Evolutionary conservation across 2,113 vertebrate species (phyloP).

Genomic region (Gavia stellata): DNA sequence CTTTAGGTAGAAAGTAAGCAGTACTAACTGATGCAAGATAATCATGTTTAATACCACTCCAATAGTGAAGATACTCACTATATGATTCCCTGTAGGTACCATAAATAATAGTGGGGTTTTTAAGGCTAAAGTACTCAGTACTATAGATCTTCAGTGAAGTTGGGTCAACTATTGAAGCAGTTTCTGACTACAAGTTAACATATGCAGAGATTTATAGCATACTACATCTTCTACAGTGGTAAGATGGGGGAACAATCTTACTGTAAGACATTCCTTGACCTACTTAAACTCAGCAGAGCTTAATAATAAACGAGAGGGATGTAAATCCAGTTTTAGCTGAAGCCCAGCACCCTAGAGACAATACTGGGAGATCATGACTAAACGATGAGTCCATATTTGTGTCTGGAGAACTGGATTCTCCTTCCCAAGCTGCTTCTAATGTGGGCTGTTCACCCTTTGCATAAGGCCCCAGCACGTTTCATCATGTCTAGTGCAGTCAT

Average conservation of each 20-base stretch:
- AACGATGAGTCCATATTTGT: neutral
- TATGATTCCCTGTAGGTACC: neutral
- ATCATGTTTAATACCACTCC: neutral
- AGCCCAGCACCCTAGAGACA: neutral
- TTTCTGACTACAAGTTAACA: slow-evolving; percentile 18
- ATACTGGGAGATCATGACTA: neutral
- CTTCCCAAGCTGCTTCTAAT: neutral
- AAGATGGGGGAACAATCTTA: neutral
- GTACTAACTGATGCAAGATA: neutral
- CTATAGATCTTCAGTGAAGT: neutral
- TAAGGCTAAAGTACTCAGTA: slow-evolving; percentile 54
- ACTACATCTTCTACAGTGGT: neutral
- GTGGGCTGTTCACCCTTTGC: neutral
- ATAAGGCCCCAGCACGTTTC: neutral
- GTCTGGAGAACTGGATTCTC: neutral
- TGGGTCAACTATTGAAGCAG: slow-evolving; percentile 13
- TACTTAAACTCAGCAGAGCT: neutral
- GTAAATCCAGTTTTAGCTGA: neutral
- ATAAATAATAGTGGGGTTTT: neutral
- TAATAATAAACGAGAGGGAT: neutral
- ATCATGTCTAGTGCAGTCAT: neutral
- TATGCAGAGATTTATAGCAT: slow-evolving; percentile 9
- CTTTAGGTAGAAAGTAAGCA: neutral
- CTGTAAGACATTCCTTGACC: slow-evolving; percentile 26
- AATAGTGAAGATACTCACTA: neutral